A percentile compares a stretch with the other conserved stretches of the same genome.
Evolutionary conservation across 35 echinoderm and acorn worm species (phyloP).

Genomic region (Nesometra sesokonis): DNA sequence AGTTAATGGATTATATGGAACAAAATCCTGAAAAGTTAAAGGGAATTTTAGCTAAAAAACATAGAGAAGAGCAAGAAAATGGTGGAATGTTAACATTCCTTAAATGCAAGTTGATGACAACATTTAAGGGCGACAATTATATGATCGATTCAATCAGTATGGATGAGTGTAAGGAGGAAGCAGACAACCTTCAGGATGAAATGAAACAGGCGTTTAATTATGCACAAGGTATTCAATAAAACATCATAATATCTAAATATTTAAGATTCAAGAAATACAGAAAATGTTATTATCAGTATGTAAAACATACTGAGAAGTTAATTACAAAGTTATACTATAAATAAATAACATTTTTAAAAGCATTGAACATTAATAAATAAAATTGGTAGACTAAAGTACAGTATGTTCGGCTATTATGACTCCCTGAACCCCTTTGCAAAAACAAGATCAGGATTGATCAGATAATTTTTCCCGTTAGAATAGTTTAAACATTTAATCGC

Average conservation of each 20-base stretch:
- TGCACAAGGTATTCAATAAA: constrained; percentile 25
- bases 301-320: too few relatives aligned
- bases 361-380: too few relatives aligned
- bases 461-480: too few relatives aligned
- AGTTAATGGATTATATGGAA: constrained; percentile 48
- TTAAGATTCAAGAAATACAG: neutral
- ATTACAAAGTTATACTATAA: too few relatives aligned
- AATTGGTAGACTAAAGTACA: too few relatives aligned
- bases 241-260: neutral
- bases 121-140: neutral
- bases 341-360: too few relatives aligned
- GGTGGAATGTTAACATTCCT: constrained; percentile 45
- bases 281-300: too few relatives aligned
- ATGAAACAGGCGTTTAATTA: constrained; percentile 31
- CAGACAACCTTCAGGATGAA: constrained; percentile 6
- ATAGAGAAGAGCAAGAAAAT: constrained; percentile 59
- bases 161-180: constrained; percentile 5
- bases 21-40: constrained; percentile 39
- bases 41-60: constrained; percentile 41
- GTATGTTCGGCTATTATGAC: too few relatives aligned
- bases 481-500: too few relatives aligned
- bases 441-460: too few relatives aligned
- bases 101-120: constrained; percentile 18
- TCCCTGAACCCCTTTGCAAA: too few relatives aligned
- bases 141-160: constrained; percentile 2